phyloP scores from a whole-genome alignment of 2,797 vertebrate genomes.

The Malurus splendens region DNA sequence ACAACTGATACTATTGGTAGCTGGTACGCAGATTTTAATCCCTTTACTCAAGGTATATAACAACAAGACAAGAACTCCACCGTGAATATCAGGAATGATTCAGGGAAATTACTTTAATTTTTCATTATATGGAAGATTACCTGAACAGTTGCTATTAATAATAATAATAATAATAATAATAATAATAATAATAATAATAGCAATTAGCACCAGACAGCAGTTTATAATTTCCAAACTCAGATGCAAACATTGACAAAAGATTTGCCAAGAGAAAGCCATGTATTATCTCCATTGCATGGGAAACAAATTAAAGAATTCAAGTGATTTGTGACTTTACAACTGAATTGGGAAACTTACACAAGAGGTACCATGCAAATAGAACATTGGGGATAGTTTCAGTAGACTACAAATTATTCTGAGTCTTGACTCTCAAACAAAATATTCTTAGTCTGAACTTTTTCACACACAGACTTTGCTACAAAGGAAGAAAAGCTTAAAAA shows the following conservation, averaged over 20 bases:
- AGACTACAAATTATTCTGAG: conserved; percentile 16
- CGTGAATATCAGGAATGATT: background rate
- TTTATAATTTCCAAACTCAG: background rate
- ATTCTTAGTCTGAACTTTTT: background rate
- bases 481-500: conserved; percentile 24
- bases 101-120: background rate
- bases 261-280: background rate
- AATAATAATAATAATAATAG: no score
- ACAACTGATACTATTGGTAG: background rate
- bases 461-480: background rate
- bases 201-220: conserved; percentile 13
- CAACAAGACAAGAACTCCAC: background rate
- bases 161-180: no score
- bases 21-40: background rate
- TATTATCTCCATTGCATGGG: background rate
- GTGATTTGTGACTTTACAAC: conserved; percentile 18
- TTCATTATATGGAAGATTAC: background rate
- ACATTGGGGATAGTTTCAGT: background rate
- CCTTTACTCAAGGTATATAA: background rate
- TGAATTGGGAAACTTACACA: background rate
- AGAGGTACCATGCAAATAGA: background rate
- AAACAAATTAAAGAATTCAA: background rate
- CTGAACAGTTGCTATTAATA: background rate
- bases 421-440: background rate
- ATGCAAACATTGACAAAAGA: background rate